Evolutionary conservation across 2,113 vertebrate species (phyloP).

Genomic region (Saccopteryx leptura): DNA sequence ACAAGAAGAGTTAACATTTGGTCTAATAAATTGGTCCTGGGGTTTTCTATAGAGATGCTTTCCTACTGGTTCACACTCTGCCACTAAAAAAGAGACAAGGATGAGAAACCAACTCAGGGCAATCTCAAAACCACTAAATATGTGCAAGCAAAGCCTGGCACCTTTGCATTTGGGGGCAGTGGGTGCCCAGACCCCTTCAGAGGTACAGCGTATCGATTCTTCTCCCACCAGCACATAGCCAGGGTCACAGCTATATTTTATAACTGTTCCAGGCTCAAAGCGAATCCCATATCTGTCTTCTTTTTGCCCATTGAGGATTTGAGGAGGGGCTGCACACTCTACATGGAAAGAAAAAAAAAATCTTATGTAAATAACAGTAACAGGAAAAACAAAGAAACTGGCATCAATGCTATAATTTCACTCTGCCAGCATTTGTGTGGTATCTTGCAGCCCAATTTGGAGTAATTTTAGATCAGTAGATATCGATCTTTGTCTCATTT

Average conservation of each 20-base stretch:
- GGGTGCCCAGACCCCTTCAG: constrained; percentile 73
- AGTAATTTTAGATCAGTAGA: background rate
- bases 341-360: background rate
- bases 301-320: constrained; percentile 72
- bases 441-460: background rate
- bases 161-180: constrained; percentile 73
- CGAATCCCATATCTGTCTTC: background rate
- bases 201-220: constrained; percentile 64
- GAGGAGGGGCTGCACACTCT: constrained; percentile 78
- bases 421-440: background rate
- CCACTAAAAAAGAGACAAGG: constrained; percentile 57
- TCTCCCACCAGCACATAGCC: constrained; percentile 74
- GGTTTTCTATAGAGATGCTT: constrained; percentile 66
- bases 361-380: background rate
- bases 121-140: background rate
- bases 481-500: background rate
- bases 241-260: constrained; percentile 77
- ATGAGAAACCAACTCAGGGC: constrained; percentile 33
- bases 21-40: constrained; percentile 37
- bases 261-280: constrained; percentile 73
- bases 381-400: constrained; percentile 13
- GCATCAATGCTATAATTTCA: background rate
- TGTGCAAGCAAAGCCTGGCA: background rate
- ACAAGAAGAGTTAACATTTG: constrained; percentile 63
- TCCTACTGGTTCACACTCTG: constrained; percentile 68